Evolutionary conservation across 2,888 invertebrate genomes (phyloP).

Genomic region (Coenonympha arcania): DNA sequence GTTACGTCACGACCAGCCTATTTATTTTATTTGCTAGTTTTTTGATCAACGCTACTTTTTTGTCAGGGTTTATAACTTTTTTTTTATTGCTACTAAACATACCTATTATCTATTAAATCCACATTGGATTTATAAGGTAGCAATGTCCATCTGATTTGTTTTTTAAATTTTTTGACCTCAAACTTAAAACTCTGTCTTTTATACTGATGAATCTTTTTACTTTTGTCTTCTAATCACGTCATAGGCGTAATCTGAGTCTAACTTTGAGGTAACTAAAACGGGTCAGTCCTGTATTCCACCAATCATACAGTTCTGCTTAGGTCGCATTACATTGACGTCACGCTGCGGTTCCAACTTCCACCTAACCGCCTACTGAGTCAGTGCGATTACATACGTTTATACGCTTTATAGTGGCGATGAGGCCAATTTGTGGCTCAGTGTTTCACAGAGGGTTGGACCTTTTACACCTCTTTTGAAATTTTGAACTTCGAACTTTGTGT

Average conservation of each 20-base stretch:
- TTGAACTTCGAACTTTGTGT: constrained; percentile 12
- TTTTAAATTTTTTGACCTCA: too few species aligned
- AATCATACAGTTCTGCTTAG: constrained; percentile 36
- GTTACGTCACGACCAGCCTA: neutral
- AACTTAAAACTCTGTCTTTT: too few species aligned
- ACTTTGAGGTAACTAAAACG: constrained; percentile 10
- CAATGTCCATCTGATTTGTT: too few species aligned
- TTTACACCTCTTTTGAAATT: constrained; percentile 9
- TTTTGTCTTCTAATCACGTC: too few species aligned
- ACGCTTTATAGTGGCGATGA: constrained; percentile 49
- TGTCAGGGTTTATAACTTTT: too few species aligned
- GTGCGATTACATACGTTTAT: constrained; percentile 27
- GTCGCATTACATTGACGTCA: constrained; percentile 49
- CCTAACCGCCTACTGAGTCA: constrained; percentile 42
- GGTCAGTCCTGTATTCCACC: constrained; percentile 38
- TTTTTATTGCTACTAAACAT: too few species aligned
- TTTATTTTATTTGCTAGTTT: neutral
- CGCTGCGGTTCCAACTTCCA: constrained; percentile 35
- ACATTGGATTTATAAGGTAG: too few species aligned
- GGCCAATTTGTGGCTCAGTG: constrained; percentile 39
- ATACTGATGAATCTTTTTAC: too few species aligned
- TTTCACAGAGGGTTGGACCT: constrained; percentile 24
- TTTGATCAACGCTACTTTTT: neutral
- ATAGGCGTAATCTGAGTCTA: constrained; percentile 1
- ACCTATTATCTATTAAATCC: too few species aligned